Percentiles rank a stretch among this genome's conserved stretches.
Conservation (phyloP, 2,797 vertebrate species). For the Mus minutoides region DNA sequence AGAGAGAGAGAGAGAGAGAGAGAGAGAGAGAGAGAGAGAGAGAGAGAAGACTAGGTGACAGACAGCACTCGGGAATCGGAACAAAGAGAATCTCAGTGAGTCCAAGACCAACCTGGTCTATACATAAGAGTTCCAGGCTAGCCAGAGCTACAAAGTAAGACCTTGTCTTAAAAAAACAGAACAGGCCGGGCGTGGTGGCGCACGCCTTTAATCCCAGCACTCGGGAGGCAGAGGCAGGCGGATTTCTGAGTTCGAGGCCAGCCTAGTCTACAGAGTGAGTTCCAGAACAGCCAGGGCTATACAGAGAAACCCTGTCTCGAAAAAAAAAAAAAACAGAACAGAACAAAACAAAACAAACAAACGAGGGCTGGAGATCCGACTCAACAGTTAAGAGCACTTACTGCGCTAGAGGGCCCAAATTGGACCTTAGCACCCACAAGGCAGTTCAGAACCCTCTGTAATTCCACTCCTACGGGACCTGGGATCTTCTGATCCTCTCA, state of each 20-base stretch:
- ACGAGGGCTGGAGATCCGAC: not conserved
- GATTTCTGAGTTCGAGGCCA: too few relatives aligned
- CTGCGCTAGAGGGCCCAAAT: not conserved
- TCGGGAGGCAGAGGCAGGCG: too few relatives aligned
- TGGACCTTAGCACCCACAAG: too few relatives aligned
- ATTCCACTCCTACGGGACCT: not conserved
- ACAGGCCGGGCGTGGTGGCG: too few relatives aligned
- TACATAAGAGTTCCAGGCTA: not conserved
- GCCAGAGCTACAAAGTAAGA: not conserved
- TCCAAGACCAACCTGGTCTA: not conserved
- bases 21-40: fast-evolving
- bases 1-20: fast-evolving
- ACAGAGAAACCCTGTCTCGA: not conserved
- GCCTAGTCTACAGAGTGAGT: too few relatives aligned
- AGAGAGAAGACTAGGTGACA: not conserved
- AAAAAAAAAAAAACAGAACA: not conserved
- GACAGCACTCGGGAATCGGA: not conserved
- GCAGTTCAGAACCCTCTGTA: not conserved
- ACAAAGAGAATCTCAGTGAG: not conserved
- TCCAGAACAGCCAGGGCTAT: not conserved
- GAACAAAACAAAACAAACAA: not conserved
- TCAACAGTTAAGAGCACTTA: not conserved
- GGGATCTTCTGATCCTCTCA: not conserved
- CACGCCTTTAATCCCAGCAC: too few relatives aligned
- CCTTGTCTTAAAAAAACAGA: not conserved